Evolutionary conservation across 2,888 invertebrate species (phyloP), one percentile per base, ranked within the genome.

Genomic region (Epinotia bilunana): DNA sequence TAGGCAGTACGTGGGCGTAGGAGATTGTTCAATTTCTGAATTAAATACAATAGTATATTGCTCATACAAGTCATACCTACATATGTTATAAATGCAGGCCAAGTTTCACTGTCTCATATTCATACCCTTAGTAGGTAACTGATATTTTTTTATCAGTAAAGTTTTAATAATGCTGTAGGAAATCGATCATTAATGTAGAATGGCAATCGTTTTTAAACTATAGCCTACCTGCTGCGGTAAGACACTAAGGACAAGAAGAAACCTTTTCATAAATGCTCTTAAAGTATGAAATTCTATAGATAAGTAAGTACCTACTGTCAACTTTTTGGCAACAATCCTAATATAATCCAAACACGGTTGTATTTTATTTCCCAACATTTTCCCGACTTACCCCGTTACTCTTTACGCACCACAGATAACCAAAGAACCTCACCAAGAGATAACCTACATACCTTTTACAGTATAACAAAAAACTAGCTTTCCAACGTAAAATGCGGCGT

Each of bases 401-500:
- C 53, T n/a, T 53, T n/a, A 53, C n/a, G 13, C 53, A 53, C 53
- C 53, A 53, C 6, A n/a, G 53, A 53, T 53, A 53, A 53, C 53
- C 6, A 33, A 28, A 18, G 3, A 55, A 65, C n/a, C 39, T 7
- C n/a, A 11, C n/a, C 33, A 55, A 33, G 69, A 69, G 58, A 69
- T 69, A 60, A 60, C 69, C 60, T 69, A 33, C 33, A 53, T 53
- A 28, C 55, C 65, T 33, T 65, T 67, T 55, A 57, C 16, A 72
- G 43, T 60, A 39, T 16, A 53, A 53, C 67, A 72, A 72, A 76
- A 76, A 53, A 61, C 68, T 72, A 67, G 72, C 72, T 67, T 76
- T 69, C 58, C 69, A 67, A 55, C 55, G 87, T 88, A 87, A 87
- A 86, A 85, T 79, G 82, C 84, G 82, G 88, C 87, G 84, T 91